Evolutionary conservation across 2,888 invertebrate genomes (phyloP).

Genomic region (Drosophila suboccidentalis): DNA sequence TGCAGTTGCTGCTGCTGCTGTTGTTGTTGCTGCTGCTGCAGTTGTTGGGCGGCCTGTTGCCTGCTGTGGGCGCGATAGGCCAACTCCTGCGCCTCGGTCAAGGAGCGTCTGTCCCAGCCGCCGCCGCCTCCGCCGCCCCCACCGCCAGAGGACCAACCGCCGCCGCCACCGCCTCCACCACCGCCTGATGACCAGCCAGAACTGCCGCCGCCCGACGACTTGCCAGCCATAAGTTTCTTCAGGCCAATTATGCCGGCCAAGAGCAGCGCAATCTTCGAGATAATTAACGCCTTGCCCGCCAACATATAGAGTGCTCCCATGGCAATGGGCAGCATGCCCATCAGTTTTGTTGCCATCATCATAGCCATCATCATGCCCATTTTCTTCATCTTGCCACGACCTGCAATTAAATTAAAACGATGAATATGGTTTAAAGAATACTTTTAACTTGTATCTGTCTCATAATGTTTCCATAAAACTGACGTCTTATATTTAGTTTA

Average conservation of each 20-base stretch:
- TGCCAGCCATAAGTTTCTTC: slow-evolving; percentile 92
- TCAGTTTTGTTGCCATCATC: slow-evolving; percentile 94
- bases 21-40: slow-evolving; percentile 54
- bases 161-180: slow-evolving; percentile 83
- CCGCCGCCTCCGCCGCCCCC: slow-evolving; percentile 87
- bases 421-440: neutral
- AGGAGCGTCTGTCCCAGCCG: slow-evolving; percentile 91
- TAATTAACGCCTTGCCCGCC: slow-evolving; percentile 94
- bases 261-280: slow-evolving; percentile 91
- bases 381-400: slow-evolving; percentile 94
- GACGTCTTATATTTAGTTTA: neutral
- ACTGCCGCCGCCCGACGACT: slow-evolving; percentile 86
- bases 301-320: slow-evolving; percentile 92
- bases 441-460: slow-evolving; percentile 2
- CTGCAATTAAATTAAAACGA: slow-evolving; percentile 85
- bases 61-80: slow-evolving; percentile 90
- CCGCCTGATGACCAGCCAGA: slow-evolving; percentile 82
- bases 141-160: slow-evolving; percentile 86
- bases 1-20: slow-evolving; percentile 50
- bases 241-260: slow-evolving; percentile 93
- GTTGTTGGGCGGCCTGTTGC: slow-evolving; percentile 79
- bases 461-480: neutral
- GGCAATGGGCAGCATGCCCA: slow-evolving; percentile 92
- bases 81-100: slow-evolving; percentile 88
- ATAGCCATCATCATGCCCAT: slow-evolving; percentile 95